Base-by-base conservation (phyloP, 2,888 invertebrate genomes). In the Germaria angustata region DNA sequence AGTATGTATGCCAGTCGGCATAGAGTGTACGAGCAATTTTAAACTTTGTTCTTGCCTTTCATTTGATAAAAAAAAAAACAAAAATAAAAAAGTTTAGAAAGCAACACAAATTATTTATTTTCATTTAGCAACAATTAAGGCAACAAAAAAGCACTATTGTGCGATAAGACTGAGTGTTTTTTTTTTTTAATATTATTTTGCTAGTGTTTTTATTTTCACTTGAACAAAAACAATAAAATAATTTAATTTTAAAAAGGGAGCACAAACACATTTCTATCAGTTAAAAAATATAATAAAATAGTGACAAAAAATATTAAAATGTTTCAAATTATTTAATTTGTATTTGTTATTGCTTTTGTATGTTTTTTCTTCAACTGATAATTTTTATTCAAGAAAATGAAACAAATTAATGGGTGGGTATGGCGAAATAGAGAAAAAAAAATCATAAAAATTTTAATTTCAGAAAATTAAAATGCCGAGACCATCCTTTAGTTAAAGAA, bases 401-500 rank as follows among this genome's bases (percentile, higher is more conserved):
- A 24, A 68, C n/a, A 49, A 63, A 80, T 73, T 73, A 77, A 81
- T 76, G 75, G 75, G 68, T 72, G 80, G 71, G 55, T 66, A 80
- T 59, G 22, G 20, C 32, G 39, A 59, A 66, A 61, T 24, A 59
- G 7, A 34, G n/a, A 34, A 57, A 55, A 61, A 41, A 15, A 39
- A 51, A 53, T n/a, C 2, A 46, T 6, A 9, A 32, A 59, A 49
- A 68, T 7, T 20, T 57, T 28, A 39, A 5, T 66, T 28, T 22
- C 28, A 22, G 15, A 32, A 41, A 55, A 55, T 36, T 24, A 51
- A 75, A 22, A 34, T 28, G 17, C 36, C 22, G 32, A 65, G 32
- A 22, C 9, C 46, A 20, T 2, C 11, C n/a, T n/a, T n/a, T 20
- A 41, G 3, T 17, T 44, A 17, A 46, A 20, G 9, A 44, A 20